Percentiles rank a stretch among this genome's conserved stretches.
These are phyloP conservation scores for Cephalopterus ornatus DNA, from an alignment of 2,113 vertebrate genomes.

Conservation along the genomic window DNA sequence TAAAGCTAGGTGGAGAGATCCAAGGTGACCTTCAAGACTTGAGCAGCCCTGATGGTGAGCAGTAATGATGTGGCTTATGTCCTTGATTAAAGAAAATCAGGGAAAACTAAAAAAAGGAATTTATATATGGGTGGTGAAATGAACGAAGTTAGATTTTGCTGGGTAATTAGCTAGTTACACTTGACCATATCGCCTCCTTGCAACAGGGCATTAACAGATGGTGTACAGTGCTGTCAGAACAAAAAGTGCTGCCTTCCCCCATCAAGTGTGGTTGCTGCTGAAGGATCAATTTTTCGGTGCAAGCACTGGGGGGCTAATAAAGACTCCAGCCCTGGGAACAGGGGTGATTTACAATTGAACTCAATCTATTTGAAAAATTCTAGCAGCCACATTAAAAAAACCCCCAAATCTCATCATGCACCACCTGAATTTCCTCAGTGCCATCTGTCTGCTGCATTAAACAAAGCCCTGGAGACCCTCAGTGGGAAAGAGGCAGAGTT, in stretches of 20 bases:
- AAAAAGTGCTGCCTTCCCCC: not conserved
- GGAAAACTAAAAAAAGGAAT: not conserved
- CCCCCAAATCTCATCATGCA: conserved; percentile 37
- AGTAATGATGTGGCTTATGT: not conserved
- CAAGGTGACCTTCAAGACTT: not conserved
- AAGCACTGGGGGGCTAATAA: conserved; percentile 2
- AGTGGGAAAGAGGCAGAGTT: conserved; percentile 51
- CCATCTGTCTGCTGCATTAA: conserved; percentile 70
- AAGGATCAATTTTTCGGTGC: conserved; percentile 26
- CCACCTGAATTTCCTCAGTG: conserved; percentile 67
- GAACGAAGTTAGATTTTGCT: not conserved
- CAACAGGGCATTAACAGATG: conserved; percentile 43
- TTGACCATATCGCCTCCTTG: not conserved
- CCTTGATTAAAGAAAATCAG: not conserved
- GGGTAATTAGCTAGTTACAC: conserved; percentile 34
- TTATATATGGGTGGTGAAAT: not conserved
- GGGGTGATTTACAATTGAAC: conserved; percentile 57
- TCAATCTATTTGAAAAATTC: conserved; percentile 61
- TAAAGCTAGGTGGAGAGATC: not conserved
- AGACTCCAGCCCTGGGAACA: not conserved
- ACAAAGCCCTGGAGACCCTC: conserved; percentile 50
- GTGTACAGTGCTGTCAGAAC: not conserved
- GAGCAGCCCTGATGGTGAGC: not conserved
- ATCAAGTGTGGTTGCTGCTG: not conserved
- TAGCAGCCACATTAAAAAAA: conserved; percentile 35